phyloP scores from a whole-genome alignment of 2,797 vertebrate genomes.

The Anguilla marmorata region DNA sequence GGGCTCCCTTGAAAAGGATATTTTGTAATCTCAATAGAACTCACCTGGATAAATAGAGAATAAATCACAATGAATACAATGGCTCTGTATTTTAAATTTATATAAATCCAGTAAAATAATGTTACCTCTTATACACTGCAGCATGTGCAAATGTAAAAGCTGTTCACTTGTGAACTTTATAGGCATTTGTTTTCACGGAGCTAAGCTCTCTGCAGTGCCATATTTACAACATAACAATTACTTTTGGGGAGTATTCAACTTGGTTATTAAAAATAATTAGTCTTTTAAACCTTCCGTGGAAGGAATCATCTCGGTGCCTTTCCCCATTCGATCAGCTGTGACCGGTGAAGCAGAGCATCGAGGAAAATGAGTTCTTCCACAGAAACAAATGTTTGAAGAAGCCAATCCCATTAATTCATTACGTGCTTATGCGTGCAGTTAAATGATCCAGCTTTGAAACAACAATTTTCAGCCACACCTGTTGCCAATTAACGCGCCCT shows the following conservation, averaged over 20 bases:
- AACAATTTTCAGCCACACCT: conserved; percentile 79
- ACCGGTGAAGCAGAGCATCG: conserved; percentile 66
- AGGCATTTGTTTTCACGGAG: conserved; percentile 13
- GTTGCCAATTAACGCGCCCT: conserved; percentile 85
- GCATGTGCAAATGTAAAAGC: background rate
- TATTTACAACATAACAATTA: conserved; percentile 26
- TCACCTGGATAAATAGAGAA: background rate
- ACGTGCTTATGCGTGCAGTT: conserved; percentile 81
- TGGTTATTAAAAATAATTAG: conserved; percentile 30
- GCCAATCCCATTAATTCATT: conserved; percentile 84
- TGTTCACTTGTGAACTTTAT: background rate
- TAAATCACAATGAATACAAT: background rate
- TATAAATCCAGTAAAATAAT: background rate
- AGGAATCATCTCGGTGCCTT: conserved; percentile 23
- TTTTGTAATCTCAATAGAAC: no score
- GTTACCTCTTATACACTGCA: background rate
- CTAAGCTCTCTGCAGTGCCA: background rate
- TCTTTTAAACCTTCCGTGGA: conserved; percentile 23
- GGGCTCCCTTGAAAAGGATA: no score
- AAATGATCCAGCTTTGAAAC: conserved; percentile 74
- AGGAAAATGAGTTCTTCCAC: conserved; percentile 74
- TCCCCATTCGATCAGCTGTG: conserved; percentile 29
- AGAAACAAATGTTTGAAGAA: conserved; percentile 78
- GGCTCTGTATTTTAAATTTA: background rate
- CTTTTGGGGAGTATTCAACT: background rate